These are phyloP conservation scores for Emydocephalus ijimae DNA, from an alignment of 2,113 vertebrate genomes.

Conservation along the genomic window DNA sequence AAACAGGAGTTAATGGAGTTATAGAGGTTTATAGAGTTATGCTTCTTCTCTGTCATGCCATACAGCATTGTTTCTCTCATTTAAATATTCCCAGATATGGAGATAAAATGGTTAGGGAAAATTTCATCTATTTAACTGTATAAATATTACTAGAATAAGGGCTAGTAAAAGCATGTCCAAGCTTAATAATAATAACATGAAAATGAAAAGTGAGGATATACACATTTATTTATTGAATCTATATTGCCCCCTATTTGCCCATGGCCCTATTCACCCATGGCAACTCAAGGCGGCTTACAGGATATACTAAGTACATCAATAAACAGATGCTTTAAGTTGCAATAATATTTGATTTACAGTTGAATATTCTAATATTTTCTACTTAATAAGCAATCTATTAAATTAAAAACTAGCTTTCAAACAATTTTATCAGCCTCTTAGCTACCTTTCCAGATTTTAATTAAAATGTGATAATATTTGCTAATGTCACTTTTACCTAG, in stretches of 20 bases:
- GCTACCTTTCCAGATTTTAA: neutral
- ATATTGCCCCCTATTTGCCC: no score
- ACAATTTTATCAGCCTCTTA: neutral
- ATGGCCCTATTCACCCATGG: no score
- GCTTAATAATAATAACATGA: neutral
- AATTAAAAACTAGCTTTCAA: neutral
- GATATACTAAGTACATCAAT: neutral
- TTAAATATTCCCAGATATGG: neutral
- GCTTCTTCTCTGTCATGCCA: neutral
- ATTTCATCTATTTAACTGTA: neutral
- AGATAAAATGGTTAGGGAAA: neutral
- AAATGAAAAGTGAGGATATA: neutral
- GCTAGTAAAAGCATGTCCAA: neutral
- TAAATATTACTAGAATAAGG: neutral
- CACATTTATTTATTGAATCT: neutral
- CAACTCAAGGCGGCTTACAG: no score
- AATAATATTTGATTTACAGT: neutral
- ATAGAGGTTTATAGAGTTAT: neutral
- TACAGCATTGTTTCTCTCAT: neutral
- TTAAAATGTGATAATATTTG: neutral
- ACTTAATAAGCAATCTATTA: neutral
- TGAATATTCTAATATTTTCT: neutral
- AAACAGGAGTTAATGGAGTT: neutral
- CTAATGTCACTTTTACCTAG: neutral
- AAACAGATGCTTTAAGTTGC: neutral